Percentiles rank a stretch among this genome's conserved stretches.
Conservation (phyloP, 2,888 invertebrate species). For the Brachylomia viminalis region DNA sequence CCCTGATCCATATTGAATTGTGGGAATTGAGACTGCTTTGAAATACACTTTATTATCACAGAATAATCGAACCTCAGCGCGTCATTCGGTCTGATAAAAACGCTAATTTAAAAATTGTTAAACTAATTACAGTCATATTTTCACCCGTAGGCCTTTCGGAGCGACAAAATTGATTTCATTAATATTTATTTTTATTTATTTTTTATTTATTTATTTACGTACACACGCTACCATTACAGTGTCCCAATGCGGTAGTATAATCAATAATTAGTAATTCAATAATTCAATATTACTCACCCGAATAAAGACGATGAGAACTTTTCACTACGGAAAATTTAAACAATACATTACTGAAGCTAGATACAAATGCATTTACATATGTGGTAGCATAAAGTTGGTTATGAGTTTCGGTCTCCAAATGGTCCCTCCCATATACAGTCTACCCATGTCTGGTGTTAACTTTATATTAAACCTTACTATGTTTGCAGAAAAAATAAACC, state of each 20-base stretch:
- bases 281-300: too few species aligned
- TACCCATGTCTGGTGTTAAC: conserved; percentile 30
- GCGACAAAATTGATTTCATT: neutral
- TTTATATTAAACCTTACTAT: conserved; percentile 34
- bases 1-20: neutral
- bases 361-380: neutral
- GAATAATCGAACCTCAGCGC: neutral
- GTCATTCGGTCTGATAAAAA: neutral
- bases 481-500: conserved; percentile 44
- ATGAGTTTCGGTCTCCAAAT: neutral
- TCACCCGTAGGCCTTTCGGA: neutral
- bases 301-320: neutral
- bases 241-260: too few species aligned
- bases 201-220: too few species aligned
- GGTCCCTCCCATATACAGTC: neutral
- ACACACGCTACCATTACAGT: too few species aligned
- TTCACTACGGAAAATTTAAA: neutral
- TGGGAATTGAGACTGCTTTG: too few species aligned
- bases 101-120: neutral
- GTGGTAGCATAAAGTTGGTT: neutral
- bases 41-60: neutral
- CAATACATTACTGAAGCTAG: neutral
- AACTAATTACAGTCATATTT: neutral
- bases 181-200: too few species aligned
- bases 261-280: too few species aligned